These are phyloP conservation scores for Lycaena phlaeas DNA, from an alignment of 2,888 invertebrate species.

Conservation along the genomic window DNA sequence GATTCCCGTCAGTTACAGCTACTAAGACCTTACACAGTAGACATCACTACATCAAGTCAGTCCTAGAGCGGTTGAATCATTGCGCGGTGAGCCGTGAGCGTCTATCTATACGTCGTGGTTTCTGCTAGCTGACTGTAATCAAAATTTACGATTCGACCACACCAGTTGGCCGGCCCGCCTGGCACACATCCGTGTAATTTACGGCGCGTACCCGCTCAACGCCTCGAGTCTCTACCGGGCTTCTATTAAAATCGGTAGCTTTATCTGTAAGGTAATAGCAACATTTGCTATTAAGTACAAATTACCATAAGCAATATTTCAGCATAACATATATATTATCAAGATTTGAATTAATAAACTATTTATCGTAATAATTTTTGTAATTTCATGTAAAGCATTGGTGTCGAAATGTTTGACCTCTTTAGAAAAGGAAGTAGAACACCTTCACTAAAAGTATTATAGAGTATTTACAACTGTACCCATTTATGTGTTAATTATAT, in stretches of 20 bases:
- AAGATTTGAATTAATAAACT: background rate
- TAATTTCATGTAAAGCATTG: background rate
- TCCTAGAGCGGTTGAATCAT: conserved; percentile 9
- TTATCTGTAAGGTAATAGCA: conserved; percentile 3
- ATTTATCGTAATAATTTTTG: background rate
- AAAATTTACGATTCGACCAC: conserved; percentile 36
- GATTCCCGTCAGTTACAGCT: background rate
- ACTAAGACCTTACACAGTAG: background rate
- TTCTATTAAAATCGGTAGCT: conserved; percentile 4
- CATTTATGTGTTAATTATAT: too few relatives aligned
- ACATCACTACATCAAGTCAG: background rate
- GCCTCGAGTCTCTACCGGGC: conserved; percentile 8
- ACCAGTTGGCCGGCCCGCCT: conserved; percentile 22
- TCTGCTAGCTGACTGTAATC: conserved; percentile 23
- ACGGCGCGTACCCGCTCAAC: conserved; percentile 17
- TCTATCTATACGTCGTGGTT: conserved; percentile 13
- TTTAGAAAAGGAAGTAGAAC: too few relatives aligned
- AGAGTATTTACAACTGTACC: too few relatives aligned
- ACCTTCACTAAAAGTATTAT: too few relatives aligned
- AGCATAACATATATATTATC: background rate
- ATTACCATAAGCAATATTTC: background rate
- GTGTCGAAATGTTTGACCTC: too few relatives aligned
- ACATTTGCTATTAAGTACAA: background rate
- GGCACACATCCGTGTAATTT: conserved; percentile 19
- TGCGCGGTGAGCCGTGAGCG: background rate